Base-by-base conservation (phyloP, 2,888 invertebrate genomes). In the Dryomyza anilis region DNA sequence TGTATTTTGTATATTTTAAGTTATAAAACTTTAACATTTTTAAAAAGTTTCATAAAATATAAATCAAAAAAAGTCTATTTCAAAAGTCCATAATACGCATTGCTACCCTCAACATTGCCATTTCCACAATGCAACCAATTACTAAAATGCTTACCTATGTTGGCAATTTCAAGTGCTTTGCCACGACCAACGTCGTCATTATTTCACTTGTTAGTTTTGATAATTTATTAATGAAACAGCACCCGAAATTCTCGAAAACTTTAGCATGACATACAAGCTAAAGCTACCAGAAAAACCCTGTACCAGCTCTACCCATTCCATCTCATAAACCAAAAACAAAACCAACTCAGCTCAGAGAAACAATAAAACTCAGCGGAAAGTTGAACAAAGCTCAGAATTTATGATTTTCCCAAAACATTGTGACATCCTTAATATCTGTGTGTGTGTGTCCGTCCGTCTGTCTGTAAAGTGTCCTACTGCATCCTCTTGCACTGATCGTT, bases 351-450 rank as follows among this genome's bases (percentile, higher is more conserved):
- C n/a, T n/a, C n/a, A n/a, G 45, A 64, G 64, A 58, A 64, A 64
- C 64, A 64, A 64, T 64, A 59, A 59, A 64, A 64, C 58, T 58
- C 53, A 29, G 58, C 43, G 64, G 14, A 59, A 64, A 64, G 52
- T 64, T 64, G 29, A 64, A 64, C 64, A 64, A 64, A 64, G 64
- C 64, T 64, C 53, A 59, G 45, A 64, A 64, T 64, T 64, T 64
- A 64, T 64, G 64, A 64, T 64, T 59, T 64, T 64, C 21, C 64
- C 39, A 63, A 57, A 57, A 57, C 57, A 56, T 36, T 39, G 48
- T 43, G 64, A 58, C 53, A 64, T 33, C 43, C 53, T 43, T 53
- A 43, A 52, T 36, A 45, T 45, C 29, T 30, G 36, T 36, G 33
- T 23, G 50, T n/a, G 30, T 33, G 60, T 36, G 60, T 45, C 33